Conservation (phyloP, 2,113 vertebrate genomes). For the Scopus umbretta region DNA sequence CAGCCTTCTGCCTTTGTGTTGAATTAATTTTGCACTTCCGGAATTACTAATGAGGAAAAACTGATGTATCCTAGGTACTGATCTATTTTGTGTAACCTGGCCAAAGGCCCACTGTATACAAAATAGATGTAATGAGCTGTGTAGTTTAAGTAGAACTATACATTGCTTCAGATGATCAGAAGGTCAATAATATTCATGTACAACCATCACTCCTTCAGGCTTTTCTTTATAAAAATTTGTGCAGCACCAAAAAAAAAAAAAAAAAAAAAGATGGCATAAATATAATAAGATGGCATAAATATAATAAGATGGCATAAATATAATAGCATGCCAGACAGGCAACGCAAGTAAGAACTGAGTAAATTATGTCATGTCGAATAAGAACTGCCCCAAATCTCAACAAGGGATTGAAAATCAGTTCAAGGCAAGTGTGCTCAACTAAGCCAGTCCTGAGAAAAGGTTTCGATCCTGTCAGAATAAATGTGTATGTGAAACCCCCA, state of each 20-base stretch:
- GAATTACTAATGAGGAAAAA: background rate
- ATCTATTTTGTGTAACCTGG: background rate
- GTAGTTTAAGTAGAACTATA: background rate
- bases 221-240: background rate
- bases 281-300: background rate
- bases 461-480: background rate
- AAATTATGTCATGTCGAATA: background rate
- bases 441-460: background rate
- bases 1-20: background rate
- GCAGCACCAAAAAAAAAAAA: background rate
- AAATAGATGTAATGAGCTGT: background rate
- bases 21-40: background rate
- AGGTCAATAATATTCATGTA: background rate
- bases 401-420: background rate
- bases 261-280: no score
- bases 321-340: fast-evolving
- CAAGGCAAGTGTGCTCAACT: background rate
- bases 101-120: background rate
- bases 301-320: background rate
- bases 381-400: background rate
- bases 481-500: background rate
- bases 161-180: background rate
- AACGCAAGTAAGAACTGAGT: background rate
- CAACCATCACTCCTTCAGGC: background rate
- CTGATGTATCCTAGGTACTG: background rate